These are phyloP conservation scores for Machaerirhynchus nigripectus DNA, from an alignment of 2,113 vertebrate genomes.

Conservation along the genomic window DNA sequence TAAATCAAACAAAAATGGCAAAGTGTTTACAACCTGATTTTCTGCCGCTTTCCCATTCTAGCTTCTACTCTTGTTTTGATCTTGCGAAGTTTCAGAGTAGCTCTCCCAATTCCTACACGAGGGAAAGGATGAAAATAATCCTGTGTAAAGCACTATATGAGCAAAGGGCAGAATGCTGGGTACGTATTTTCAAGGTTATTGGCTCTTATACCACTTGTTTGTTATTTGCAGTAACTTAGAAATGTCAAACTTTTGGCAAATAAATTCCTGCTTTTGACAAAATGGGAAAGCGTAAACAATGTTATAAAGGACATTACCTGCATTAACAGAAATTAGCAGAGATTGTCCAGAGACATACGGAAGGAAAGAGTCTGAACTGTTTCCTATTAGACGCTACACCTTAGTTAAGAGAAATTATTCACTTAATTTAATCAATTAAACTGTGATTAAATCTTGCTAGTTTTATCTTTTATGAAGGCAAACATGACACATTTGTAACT, in stretches of 20 bases:
- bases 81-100: neutral
- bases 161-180: neutral
- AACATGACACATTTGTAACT: neutral
- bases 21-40: neutral
- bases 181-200: neutral
- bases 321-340: neutral
- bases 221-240: neutral
- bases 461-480: neutral
- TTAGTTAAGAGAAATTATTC: neutral
- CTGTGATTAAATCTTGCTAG: neutral
- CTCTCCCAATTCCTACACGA: neutral
- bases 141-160: neutral
- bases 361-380: neutral
- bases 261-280: neutral
- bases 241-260: neutral
- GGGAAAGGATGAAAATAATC: neutral
- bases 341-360: neutral
- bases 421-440: conserved; percentile 2
- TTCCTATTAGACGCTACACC: neutral
- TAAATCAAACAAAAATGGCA: neutral
- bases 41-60: fast-evolving
- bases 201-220: neutral
- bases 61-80: neutral
- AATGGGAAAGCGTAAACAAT: neutral
- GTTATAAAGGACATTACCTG: neutral